Evolutionary conservation across 2,888 invertebrate species (phyloP), one percentile per base, ranked within the genome.

Genomic region (Drosophila maculinotata): DNA sequence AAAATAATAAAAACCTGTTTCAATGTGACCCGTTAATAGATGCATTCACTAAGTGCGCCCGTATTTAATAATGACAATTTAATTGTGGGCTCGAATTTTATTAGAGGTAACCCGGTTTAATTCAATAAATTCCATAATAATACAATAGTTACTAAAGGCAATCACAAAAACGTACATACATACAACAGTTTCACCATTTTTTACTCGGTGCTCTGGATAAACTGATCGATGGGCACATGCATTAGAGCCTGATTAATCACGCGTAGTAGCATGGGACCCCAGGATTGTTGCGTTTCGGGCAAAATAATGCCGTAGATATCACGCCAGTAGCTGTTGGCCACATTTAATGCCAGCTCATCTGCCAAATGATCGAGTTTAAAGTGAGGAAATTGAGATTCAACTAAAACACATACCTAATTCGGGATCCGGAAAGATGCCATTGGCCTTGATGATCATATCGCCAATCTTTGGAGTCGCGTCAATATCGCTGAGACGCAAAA

Each of bases 391-490:
- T 2, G 0, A 20, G 8, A 23, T 10, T 0, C 0, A 10, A 6
- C 0, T 0, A 10, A 1, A 9, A 8, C 3, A 93, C 94, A 93
- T 91, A 95, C 95, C 95, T 57, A 95, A 89, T 49, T 93, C 93
- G 1, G 94, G 94, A 78, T 95, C 94, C 42, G 93, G 92, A 87
- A 94, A 93, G 4, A 94, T 88, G 65, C 95, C 94, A 25, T 92
- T 92, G 12, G 94, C 92, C 73, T 92, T 92, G 3, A 94, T 90
- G 62, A 92, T 93, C 92, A 95, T 92, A 57, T 92, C 92, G 8
- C 93, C 93, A 8, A 95, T 91, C 76, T 94, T 94, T 0, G 95
- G 95, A 14, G 92, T 91, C 90, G 94, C 92, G 77, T 93, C 93
- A 76, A 94, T 93, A 2, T 93, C 93, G 14, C 92, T 92, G 6